A percentile compares a stretch with the other conserved stretches of the same genome.
Evolutionary conservation across 2,888 invertebrate genomes (phyloP).

Genomic region (Seira ritae): DNA sequence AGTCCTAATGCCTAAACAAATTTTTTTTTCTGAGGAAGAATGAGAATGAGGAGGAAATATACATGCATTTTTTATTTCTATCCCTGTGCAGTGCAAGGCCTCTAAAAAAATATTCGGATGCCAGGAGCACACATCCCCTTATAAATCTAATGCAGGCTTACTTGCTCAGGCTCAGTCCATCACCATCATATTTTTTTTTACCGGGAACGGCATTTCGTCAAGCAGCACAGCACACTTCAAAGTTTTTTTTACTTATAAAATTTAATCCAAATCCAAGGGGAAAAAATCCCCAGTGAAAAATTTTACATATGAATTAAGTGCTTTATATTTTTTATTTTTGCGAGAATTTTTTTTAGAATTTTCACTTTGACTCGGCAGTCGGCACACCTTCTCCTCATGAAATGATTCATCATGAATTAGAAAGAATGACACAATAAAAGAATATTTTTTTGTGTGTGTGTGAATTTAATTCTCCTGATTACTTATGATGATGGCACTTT

Average conservation of each 20-base stretch:
- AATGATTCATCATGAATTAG: too few species aligned
- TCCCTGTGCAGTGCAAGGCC: not conserved
- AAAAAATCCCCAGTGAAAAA: too few species aligned
- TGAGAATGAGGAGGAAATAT: not conserved
- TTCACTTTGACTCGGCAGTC: too few species aligned
- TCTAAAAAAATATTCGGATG: constrained; percentile 5
- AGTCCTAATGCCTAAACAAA: too few species aligned
- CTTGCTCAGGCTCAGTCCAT: not conserved
- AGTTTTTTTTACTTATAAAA: too few species aligned
- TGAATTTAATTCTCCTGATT: too few species aligned
- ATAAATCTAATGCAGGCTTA: not conserved
- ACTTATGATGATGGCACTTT: constrained; percentile 1
- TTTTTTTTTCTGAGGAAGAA: constrained; percentile 22
- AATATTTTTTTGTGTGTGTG: too few species aligned
- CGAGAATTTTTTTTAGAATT: too few species aligned
- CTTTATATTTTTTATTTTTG: too few species aligned
- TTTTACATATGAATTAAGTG: too few species aligned
- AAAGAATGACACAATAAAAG: constrained; percentile 9
- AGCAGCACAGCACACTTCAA: not conserved
- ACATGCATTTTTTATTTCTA: not conserved
- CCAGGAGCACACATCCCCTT: not conserved
- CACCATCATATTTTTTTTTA: not conserved
- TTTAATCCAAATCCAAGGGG: too few species aligned
- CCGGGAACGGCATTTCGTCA: constrained; percentile 8
- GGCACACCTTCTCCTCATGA: too few species aligned